Percentiles rank a stretch among this genome's conserved stretches.
Conservation (phyloP, 2,113 vertebrate genomes). For the Poeciliopsis prolifica region DNA sequence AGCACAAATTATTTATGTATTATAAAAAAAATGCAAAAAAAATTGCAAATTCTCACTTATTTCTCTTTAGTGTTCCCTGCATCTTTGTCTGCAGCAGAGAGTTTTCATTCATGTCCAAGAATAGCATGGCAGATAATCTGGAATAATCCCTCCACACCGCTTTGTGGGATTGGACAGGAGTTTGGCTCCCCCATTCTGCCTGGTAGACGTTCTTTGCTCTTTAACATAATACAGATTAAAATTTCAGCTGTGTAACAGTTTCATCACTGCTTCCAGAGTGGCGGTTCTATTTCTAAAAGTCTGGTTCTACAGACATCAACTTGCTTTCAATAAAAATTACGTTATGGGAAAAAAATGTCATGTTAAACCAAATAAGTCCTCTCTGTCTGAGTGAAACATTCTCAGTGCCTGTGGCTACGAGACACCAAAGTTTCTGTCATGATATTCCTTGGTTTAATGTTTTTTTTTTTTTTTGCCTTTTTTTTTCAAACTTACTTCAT, state of each 20-base stretch:
- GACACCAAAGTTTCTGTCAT: neutral
- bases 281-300: neutral
- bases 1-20: neutral
- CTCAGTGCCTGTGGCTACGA: neutral
- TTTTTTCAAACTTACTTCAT: neutral
- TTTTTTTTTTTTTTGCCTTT: neutral
- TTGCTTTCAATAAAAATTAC: neutral
- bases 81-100: constrained; percentile 38
- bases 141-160: constrained; percentile 57
- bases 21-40: neutral
- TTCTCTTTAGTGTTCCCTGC: constrained; percentile 31
- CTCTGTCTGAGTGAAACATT: neutral
- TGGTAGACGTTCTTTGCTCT: constrained; percentile 9
- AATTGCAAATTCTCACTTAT: constrained; percentile 3
- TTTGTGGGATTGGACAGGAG: constrained; percentile 49
- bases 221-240: constrained; percentile 12
- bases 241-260: constrained; percentile 5
- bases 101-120: constrained; percentile 61
- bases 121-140: constrained; percentile 70
- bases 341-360: neutral
- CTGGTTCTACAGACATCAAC: neutral
- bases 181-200: constrained; percentile 22
- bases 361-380: neutral
- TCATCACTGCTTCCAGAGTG: neutral
- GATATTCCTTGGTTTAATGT: neutral